Base-by-base conservation (phyloP, 2,888 invertebrate species). In the Agrotis exclamationis region DNA sequence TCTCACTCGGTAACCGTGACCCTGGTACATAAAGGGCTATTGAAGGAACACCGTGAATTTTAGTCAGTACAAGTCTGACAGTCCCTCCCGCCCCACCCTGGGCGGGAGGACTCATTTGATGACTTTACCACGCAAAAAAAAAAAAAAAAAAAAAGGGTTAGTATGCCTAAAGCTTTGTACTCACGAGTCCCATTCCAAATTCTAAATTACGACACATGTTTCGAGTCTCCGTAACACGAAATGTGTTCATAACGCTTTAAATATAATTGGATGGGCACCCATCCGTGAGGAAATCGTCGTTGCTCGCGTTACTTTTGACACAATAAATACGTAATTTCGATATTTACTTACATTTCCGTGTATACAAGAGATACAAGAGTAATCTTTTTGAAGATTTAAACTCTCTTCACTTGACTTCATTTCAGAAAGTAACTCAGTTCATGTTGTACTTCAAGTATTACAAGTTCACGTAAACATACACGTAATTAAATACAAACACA, bases 181-280 rank as follows among this genome's bases (percentile, higher is more conserved):
- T 67, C 76, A 13, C 39, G 67, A 70, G 44, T 47, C 58, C 57
- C 62, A 68, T 79, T 80, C 63, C 48, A 80, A 76, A 62, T 68
- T 69, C 69, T 71, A 69, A 77, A 79, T 79, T 71, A 79, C 77
- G 71, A 81, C 68, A 77, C 71, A 45, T 77, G 72, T 77, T 65
- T 57, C 33, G 63, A 69, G 60, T 68, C 68, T 45, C 68, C 44
- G 39, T 47, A 76, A 76, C 66, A 58, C 48, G 53, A 68, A 77
- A 81, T 76, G 68, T 81, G 79, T 72, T 77, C 78, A 81, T 74
- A 79, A 69, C 59, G 69, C 54, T 82, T 79, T 69, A 79, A 63
- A 64, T 70, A 69, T 81, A 82, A 82, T 72, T 74, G 71, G 64
- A 78, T 70, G 70, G 63, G 70, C 59, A 68, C 54, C 62, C 67